A percentile compares a stretch with the other conserved stretches of the same genome.
Conservation (phyloP, 1,140 invertebrate species). For the Sycophila sp. region DNA sequence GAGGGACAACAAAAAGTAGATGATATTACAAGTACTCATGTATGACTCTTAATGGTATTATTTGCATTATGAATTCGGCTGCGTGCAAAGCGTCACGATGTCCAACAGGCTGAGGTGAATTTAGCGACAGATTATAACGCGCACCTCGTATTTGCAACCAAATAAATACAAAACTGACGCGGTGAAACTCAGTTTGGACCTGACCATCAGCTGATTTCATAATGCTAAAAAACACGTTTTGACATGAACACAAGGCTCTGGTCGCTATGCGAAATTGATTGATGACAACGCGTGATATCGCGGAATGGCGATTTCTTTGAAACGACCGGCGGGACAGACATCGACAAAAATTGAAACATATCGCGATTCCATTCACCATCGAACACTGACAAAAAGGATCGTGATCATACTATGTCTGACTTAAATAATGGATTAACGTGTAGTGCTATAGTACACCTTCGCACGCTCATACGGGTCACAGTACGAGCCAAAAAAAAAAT, state of each 20-base stretch:
- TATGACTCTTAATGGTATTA: constrained; percentile 49
- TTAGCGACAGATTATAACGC: not conserved
- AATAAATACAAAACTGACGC: constrained; percentile 10
- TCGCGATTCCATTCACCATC: not conserved
- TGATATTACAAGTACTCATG: constrained; percentile 61
- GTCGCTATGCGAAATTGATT: not conserved
- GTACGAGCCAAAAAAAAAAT: no score
- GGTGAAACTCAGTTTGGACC: not conserved
- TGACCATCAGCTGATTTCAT: constrained; percentile 37
- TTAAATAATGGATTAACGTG: no score
- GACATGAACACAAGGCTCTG: not conserved
- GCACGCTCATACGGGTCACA: no score
- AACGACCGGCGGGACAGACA: no score
- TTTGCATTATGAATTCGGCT: constrained; percentile 49
- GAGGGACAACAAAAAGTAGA: constrained; percentile 67
- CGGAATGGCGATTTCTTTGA: no score
- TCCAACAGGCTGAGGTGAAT: not conserved
- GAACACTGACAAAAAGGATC: no score
- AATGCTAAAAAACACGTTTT: constrained; percentile 22
- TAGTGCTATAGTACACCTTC: no score
- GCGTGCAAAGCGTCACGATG: constrained; percentile 25
- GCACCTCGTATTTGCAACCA: not conserved
- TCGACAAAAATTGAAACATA: not conserved
- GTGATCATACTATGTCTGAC: no score
- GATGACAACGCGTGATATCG: not conserved